Base-by-base conservation (phyloP, 2,797 vertebrate genomes). In the Gymnothorax reevesii region DNA sequence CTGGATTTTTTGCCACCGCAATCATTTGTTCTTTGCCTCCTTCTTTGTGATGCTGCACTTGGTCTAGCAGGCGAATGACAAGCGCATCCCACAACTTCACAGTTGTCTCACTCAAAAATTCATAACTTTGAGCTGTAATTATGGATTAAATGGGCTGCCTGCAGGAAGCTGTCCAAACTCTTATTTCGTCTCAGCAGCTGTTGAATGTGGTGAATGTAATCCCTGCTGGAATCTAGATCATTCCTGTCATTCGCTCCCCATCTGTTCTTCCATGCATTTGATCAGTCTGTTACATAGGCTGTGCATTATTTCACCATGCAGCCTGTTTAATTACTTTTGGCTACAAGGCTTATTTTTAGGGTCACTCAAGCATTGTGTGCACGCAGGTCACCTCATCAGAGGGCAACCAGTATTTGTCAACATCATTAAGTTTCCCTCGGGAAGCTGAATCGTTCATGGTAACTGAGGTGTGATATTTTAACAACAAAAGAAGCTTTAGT, bases 181-280 rank as follows among this genome's bases (percentile, higher is more conserved):
- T 91, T 89, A 90, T 95, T 95, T 93, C 86, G 88, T 90, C 88
- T 88, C 84, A 89, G 93, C 91, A 91, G 89, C 87, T 90, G 87
- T 91, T 92, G 91, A 95, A 92, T 93, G 87, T 86, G 2, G 12
- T 90, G 90, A 93, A 92, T 91, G 60, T 82, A 85, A 91, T 91
- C 88, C 88, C 89, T 85, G 90, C 85, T 92, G 91, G 93, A 94
- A 95, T 92, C 92, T 62, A n/a, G 84, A 84, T 91, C 85, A 91
- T 87, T 87, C 66, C 17, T 87, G 86, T 87, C 83, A 86, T 89
- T 87, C 91, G 89, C 85, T 85, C 89, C 86, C 86, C 87, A 64
- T 88, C 87, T 57, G 49, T 13, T 84, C 77, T 88, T 0, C 49
- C 20, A 7, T 66, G 64, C 22, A 3, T 20, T 8, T 22, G 20